These are phyloP conservation scores for Lordiphosa fenestrarum DNA, from an alignment of 2,888 invertebrate genomes.

Conservation along the genomic window DNA sequence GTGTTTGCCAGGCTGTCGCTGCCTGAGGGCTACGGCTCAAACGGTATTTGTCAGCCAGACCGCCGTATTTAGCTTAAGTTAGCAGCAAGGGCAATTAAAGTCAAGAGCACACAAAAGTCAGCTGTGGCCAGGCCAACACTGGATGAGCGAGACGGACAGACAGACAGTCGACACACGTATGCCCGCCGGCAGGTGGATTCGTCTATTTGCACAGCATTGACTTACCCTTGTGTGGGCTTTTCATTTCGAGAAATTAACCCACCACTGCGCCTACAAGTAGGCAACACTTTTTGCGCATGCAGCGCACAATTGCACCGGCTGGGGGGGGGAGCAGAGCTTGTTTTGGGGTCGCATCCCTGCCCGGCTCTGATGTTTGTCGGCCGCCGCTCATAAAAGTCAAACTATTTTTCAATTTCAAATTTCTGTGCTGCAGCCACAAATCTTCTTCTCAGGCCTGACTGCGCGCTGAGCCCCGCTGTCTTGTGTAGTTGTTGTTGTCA, in stretches of 20 bases:
- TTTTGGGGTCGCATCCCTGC: constrained; percentile 5
- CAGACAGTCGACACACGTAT: neutral
- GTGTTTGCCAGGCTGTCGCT: neutral
- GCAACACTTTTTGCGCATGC: constrained; percentile 36
- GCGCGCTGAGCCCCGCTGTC: constrained; percentile 17
- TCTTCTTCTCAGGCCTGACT: constrained; percentile 56
- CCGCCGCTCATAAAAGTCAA: constrained; percentile 71
- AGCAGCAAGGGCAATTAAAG: constrained; percentile 1
- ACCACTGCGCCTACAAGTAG: constrained; percentile 36
- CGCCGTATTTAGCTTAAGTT: neutral
- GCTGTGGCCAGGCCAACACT: too few species aligned
- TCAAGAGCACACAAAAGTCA: neutral
- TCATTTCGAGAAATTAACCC: constrained; percentile 50
- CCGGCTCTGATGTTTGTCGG: constrained; percentile 37
- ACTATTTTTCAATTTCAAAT: constrained; percentile 76
- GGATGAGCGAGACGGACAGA: too few species aligned
- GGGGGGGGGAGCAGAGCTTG: constrained; percentile 19
- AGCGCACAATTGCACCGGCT: constrained; percentile 34
- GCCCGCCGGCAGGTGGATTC: constrained; percentile 25
- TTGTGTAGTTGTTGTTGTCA: constrained; percentile 37
- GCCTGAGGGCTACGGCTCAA: neutral
- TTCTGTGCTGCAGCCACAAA: constrained; percentile 67
- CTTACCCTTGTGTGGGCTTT: constrained; percentile 32
- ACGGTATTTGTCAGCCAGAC: neutral
- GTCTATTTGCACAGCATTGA: constrained; percentile 31